Evolutionary conservation across 2,888 invertebrate species (phyloP).

Genomic region (Augiades crinisus): DNA sequence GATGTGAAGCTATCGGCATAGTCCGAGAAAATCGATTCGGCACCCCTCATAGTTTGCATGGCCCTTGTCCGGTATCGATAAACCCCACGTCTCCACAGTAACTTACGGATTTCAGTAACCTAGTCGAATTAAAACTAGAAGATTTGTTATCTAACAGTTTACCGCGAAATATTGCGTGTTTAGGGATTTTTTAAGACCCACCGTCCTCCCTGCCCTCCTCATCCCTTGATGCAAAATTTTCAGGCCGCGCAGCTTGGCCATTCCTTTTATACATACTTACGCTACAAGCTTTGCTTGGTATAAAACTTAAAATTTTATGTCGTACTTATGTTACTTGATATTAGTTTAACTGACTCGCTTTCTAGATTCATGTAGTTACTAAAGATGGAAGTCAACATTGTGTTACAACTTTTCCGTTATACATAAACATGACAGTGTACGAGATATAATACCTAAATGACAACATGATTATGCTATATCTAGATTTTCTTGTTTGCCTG

Average conservation of each 20-base stretch:
- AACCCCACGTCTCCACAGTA: slow-evolving; percentile 29
- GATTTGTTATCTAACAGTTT: slow-evolving; percentile 2
- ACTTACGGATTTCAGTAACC: slow-evolving; percentile 3
- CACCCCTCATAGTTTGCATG: slow-evolving; percentile 80
- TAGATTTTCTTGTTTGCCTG: slow-evolving; percentile 24
- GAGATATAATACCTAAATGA: not conserved
- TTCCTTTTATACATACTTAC: slow-evolving; percentile 29
- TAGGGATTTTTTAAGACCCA: slow-evolving; percentile 45
- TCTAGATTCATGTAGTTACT: too few relatives aligned
- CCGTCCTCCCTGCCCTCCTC: slow-evolving; percentile 40
- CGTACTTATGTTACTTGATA: not conserved
- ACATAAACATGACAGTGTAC: not conserved
- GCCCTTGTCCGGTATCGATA: slow-evolving; percentile 49
- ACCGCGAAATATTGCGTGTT: slow-evolving; percentile 5
- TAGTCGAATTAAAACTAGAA: not conserved
- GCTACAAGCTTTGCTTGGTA: not conserved
- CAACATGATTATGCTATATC: slow-evolving; percentile 5
- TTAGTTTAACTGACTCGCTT: too few relatives aligned
- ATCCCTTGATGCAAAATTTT: slow-evolving; percentile 64
- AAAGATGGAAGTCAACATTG: too few relatives aligned
- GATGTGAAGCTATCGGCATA: slow-evolving; percentile 67
- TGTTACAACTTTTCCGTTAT: not conserved
- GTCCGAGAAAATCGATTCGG: slow-evolving; percentile 77
- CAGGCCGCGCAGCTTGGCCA: slow-evolving; percentile 45
- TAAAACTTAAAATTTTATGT: not conserved